Conservation (phyloP, 2,888 invertebrate genomes). For the Scelioninae gen. 1 region DNA sequence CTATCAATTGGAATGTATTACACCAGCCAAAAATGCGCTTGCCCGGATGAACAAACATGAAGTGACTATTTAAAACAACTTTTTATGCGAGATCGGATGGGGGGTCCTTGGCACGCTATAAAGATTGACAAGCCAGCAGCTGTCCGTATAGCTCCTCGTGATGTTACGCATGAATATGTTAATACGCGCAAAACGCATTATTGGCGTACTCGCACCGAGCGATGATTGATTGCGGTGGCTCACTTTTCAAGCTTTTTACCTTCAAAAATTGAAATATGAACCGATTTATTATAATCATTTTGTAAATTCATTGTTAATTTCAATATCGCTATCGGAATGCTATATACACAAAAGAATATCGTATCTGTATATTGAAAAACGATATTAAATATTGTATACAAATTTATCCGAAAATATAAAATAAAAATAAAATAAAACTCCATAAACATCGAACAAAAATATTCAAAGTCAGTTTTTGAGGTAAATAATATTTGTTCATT, state of each 20-base stretch:
- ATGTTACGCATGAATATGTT: conserved; percentile 72
- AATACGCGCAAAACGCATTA: conserved; percentile 66
- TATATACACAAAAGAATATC: too few relatives aligned
- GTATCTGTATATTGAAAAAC: too few relatives aligned
- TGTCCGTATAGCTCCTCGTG: conserved; percentile 59
- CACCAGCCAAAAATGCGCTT: conserved; percentile 38
- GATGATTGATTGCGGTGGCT: conserved; percentile 57
- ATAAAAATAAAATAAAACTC: too few relatives aligned
- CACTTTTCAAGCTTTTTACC: conserved; percentile 45
- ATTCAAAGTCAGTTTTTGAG: too few relatives aligned
- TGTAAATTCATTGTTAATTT: too few relatives aligned
- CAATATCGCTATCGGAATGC: too few relatives aligned
- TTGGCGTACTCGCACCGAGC: conserved; percentile 34
- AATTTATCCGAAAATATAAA: too few relatives aligned
- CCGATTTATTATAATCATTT: conserved; percentile 10
- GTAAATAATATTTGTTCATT: too few relatives aligned
- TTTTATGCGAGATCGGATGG: conserved; percentile 28
- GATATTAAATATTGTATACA: too few relatives aligned
- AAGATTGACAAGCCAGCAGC: conserved; percentile 62
- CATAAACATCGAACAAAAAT: too few relatives aligned
- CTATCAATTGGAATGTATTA: conserved; percentile 43
- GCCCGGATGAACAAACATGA: conserved; percentile 36
- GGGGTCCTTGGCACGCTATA: conserved; percentile 56
- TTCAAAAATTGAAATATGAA: conserved; percentile 17
- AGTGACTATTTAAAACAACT: conserved; percentile 59